Base-by-base conservation (phyloP, 2,888 invertebrate genomes). In the Bellardia pandia region DNA sequence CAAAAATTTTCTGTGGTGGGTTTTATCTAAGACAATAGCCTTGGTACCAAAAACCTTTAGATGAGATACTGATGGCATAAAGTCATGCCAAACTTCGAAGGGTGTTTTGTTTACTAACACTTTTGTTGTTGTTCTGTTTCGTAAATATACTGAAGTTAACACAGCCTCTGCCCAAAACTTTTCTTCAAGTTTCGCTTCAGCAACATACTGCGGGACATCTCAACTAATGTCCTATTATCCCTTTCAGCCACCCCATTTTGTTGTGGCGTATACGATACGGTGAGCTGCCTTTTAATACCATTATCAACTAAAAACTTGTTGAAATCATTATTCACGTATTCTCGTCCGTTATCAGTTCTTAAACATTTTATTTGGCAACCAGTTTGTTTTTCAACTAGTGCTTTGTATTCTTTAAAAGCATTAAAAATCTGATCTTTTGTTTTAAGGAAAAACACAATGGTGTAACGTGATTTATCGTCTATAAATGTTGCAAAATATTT, bases 401-500 rank as follows among this genome's bases (percentile, higher is more conserved):
- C 11, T 33, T 89, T 88, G 40, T 86, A 89, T 9, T 86, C 69
- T 48, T 82, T 76, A 77, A 87, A 82, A 33, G 56, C 76, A n/a
- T 71, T 33, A 3, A 84, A 85, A 2, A 23, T 23, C 2, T 23
- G 56, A 56, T 56, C 56, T 56, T 56, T 56, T 9, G 56, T 56
- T 56, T 56, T 56, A 2, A 56, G 56, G 6, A 56, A 56, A 9
- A 23, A 56, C 16, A 56, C 56, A 23, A 8, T 2, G 71, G 75
- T 51, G 23, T 58, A 77, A 9, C 86, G 68, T 9, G 87, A 80
- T 2, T 69, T 48, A 42, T 87, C 88, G 51, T 88, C 86, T 11
- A 87, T 88, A 79, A 86, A 88, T 13, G 82, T 86, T 0, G 79
- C 69, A 45, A 88, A 78, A 64, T 85, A 88, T 62, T 51, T 75